Evolutionary conservation across 2,113 vertebrate species (phyloP).

Genomic region (Pollachius pollachius): DNA sequence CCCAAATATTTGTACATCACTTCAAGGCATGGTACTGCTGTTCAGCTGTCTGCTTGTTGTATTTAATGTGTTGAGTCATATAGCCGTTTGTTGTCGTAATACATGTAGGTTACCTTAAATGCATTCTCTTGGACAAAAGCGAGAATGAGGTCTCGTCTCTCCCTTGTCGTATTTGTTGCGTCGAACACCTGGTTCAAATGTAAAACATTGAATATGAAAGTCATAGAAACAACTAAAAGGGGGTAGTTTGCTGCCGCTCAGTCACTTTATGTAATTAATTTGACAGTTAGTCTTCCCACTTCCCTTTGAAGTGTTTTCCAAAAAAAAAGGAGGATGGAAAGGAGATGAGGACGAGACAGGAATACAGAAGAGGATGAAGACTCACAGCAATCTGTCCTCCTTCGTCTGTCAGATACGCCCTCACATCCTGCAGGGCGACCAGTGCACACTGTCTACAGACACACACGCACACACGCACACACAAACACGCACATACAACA

Average conservation of each 20-base stretch:
- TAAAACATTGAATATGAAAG: neutral
- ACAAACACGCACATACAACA: too few species aligned
- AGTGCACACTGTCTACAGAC: constrained; percentile 85
- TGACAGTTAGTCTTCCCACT: too few species aligned
- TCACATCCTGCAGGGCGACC: constrained; percentile 90
- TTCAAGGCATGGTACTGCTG: neutral
- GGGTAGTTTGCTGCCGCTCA: too few species aligned
- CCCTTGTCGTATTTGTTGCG: constrained; percentile 96
- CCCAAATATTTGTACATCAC: neutral
- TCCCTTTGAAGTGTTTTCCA: constrained; percentile 13
- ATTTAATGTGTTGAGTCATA: neutral
- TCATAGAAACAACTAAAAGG: neutral
- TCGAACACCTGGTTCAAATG: constrained; percentile 85
- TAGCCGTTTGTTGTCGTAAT: neutral
- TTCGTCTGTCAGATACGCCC: constrained; percentile 84
- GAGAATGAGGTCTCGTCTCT: constrained; percentile 91
- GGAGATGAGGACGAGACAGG: neutral
- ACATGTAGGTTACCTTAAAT: constrained; percentile 81
- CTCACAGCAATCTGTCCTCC: constrained; percentile 94
- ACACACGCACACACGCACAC: too few species aligned
- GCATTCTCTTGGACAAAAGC: constrained; percentile 85
- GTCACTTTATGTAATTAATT: neutral
- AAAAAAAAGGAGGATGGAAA: neutral
- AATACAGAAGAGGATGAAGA: constrained; percentile 14
- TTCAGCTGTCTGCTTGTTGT: neutral